Percentiles rank a stretch among this genome's conserved stretches.
Evolutionary conservation across 2,888 invertebrate genomes (phyloP).

Genomic region (Troglohyphantes excavatus): DNA sequence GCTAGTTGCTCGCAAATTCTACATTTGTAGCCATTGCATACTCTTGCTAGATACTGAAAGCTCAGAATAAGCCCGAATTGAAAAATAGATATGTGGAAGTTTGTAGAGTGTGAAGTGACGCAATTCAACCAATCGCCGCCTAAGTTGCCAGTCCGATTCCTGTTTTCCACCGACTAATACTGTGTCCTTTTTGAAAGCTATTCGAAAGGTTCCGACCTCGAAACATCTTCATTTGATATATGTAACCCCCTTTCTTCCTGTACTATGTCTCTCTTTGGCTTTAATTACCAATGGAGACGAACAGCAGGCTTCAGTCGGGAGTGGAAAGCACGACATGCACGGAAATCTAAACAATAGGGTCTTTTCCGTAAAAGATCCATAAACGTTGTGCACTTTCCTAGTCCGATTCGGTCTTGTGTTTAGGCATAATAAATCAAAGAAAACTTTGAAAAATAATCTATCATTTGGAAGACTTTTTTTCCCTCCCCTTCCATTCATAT

Average conservation of each 20-base stretch:
- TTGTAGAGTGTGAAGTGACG: too few species aligned
- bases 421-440: slow-evolving; percentile 78
- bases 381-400: slow-evolving; percentile 57
- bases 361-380: slow-evolving; percentile 77
- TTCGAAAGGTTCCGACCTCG: too few species aligned
- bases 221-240: background rate
- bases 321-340: slow-evolving; percentile 60
- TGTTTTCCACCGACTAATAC: too few species aligned
- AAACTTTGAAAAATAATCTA: slow-evolving; percentile 79
- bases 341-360: slow-evolving; percentile 78
- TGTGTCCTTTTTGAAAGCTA: too few species aligned
- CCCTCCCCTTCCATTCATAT: slow-evolving; percentile 50
- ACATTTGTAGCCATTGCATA: too few species aligned
- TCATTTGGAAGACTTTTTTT: slow-evolving; percentile 74
- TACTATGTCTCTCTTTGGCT: slow-evolving; percentile 67
- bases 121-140: too few species aligned
- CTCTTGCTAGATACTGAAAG: too few species aligned
- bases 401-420: slow-evolving; percentile 75
- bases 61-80: too few species aligned
- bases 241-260: slow-evolving; percentile 36
- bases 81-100: too few species aligned
- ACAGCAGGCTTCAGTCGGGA: slow-evolving; percentile 63
- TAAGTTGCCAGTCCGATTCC: too few species aligned
- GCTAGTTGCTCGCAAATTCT: too few species aligned
- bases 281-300: slow-evolving; percentile 77